Evolutionary conservation across 2,797 vertebrate species (phyloP), one percentile per base, ranked within the genome.

Genomic region (Myripristis murdjan): DNA sequence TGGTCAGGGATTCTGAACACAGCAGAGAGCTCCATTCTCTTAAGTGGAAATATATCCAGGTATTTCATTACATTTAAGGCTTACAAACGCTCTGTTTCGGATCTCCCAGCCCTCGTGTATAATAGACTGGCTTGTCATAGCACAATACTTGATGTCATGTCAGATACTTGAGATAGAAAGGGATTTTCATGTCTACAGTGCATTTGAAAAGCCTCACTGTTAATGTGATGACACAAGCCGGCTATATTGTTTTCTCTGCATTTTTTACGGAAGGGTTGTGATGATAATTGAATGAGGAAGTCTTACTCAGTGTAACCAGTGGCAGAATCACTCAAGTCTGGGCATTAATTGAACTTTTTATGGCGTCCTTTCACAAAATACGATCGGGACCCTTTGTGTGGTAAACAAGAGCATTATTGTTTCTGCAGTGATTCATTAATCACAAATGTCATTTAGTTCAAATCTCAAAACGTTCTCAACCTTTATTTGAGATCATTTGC

Each of bases 401-500:
- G 64, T 83, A 81, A 90, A 86, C 79, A 81, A 72, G 70, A 64
- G 39, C 60, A 71, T 75, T 83, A 65, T 72, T 85, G 44, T 84
- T 69, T 63, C 52, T 63, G 63, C 51, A 56, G 39, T 10, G 20
- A 83, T 57, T 78, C 71, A 91, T 93, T 90, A 70, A 90, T 91
- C 82, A 90, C 59, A 70, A 70, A 55, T 83, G 79, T 44, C 71
- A 77, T 67, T 85, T 16, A 44, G 52, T 78, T 85, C 24, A 83
- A 87, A 90, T 83, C 82, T 81, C 78, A 65, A 61, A 73, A 72
- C 77, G 85, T 83, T 73, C 57, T 77, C 70, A 88, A 85, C 83
- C 82, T 86, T 89, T 87, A 62, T 75, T 67, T 49, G 76, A 54
- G 60, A 88, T 84, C 56, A 89, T 92, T 89, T 93, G 86, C 85